These are phyloP conservation scores for Cryptophagus acutangulus DNA, from an alignment of 2,888 invertebrate species.

Conservation along the genomic window DNA sequence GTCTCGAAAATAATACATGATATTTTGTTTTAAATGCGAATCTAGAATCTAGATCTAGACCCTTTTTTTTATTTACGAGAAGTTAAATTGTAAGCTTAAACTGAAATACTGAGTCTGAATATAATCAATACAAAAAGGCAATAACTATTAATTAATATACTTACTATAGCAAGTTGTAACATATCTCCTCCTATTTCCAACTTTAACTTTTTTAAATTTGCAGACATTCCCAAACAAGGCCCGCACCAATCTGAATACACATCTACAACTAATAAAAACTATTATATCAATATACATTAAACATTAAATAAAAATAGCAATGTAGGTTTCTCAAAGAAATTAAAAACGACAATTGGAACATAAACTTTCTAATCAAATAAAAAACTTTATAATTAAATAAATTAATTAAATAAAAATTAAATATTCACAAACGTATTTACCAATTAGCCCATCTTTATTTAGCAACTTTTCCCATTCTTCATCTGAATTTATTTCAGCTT, in stretches of 20 bases:
- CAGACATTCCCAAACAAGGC: slow-evolving; percentile 80
- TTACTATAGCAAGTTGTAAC: slow-evolving; percentile 72
- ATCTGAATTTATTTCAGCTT: slow-evolving; percentile 73
- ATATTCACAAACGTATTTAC: slow-evolving; percentile 54
- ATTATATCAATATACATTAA: slow-evolving; percentile 79
- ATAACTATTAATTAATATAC: slow-evolving; percentile 21
- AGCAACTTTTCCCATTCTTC: slow-evolving; percentile 83
- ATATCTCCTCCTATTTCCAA: slow-evolving; percentile 81
- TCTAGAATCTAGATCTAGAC: no score
- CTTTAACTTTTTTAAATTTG: slow-evolving; percentile 78
- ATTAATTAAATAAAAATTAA: slow-evolving; percentile 1
- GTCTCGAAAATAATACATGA: no score
- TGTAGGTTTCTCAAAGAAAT: no score
- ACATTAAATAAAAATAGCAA: slow-evolving; percentile 39
- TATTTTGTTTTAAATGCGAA: no score
- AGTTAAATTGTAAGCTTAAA: no score
- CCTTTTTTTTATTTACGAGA: no score
- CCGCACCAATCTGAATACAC: slow-evolving; percentile 91
- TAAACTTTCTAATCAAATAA: no score
- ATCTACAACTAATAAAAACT: slow-evolving; percentile 62
- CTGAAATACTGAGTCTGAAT: no score
- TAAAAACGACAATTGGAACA: neutral
- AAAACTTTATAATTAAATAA: neutral
- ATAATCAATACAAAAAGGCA: neutral
- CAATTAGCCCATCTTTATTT: slow-evolving; percentile 68